These are phyloP conservation scores for Lampropteryx suffumata DNA, from an alignment of 2,888 invertebrate species.

Conservation along the genomic window DNA sequence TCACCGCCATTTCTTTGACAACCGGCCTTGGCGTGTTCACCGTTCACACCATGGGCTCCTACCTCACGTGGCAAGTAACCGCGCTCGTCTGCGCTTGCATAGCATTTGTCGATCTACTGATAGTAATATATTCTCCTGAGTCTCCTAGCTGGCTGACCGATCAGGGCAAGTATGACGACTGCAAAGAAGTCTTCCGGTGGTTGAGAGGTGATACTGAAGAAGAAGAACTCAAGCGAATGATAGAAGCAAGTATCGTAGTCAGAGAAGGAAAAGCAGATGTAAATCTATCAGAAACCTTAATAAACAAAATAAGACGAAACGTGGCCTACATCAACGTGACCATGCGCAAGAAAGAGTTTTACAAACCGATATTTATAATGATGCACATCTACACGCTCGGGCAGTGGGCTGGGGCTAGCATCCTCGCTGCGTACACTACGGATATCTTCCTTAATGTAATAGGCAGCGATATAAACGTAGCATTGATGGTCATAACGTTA, in stretches of 20 bases:
- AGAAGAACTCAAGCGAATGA: slow-evolving; percentile 58
- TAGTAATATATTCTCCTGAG: slow-evolving; percentile 72
- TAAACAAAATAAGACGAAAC: slow-evolving; percentile 37
- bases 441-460: slow-evolving; percentile 60
- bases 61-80: slow-evolving; percentile 75
- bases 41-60: slow-evolving; percentile 82
- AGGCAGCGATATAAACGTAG: slow-evolving; percentile 48
- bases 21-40: slow-evolving; percentile 80
- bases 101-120: slow-evolving; percentile 62
- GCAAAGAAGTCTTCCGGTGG: slow-evolving; percentile 76
- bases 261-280: slow-evolving; percentile 48
- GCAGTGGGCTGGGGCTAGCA: slow-evolving; percentile 48
- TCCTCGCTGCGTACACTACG: slow-evolving; percentile 39
- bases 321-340: slow-evolving; percentile 41
- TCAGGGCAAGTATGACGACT: slow-evolving; percentile 71
- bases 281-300: slow-evolving; percentile 38
- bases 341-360: slow-evolving; percentile 48
- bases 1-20: slow-evolving; percentile 78
- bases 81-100: slow-evolving; percentile 67
- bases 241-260: slow-evolving; percentile 51
- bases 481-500: slow-evolving; percentile 57
- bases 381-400: slow-evolving; percentile 45
- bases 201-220: slow-evolving; percentile 69
- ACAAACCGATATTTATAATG: slow-evolving; percentile 52
- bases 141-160: slow-evolving; percentile 84